Base-by-base conservation (phyloP, 2,888 invertebrate species). In the Volucella zonaria region DNA sequence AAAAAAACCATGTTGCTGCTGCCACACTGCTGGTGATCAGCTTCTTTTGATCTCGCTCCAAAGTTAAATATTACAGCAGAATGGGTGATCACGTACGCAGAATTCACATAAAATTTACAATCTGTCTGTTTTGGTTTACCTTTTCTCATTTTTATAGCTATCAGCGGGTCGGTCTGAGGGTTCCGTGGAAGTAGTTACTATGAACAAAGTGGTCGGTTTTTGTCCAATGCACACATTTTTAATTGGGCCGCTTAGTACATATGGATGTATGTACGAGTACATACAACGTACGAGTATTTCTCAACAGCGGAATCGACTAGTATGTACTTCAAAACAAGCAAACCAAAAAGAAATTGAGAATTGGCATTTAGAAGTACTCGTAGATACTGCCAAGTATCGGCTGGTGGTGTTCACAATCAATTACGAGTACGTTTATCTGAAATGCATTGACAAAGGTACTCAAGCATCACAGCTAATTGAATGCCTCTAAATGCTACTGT, bases 81-180 rank as follows among this genome's bases (percentile, higher is more conserved):
- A 91, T 90, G 91, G 91, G 91, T 90, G 91, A 91, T 90, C 91
- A 91, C 91, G 91, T 90, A 90, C 88, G 85, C 85, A 85, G 81
- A 85, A 85, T 85, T 85, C 85, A 80, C 85, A 85, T 85, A 81
- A 85, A 80, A 85, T 85, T 85, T 85, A 85, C 76, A 85, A 85
- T 85, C 80, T 81, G 78, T 83, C 82, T 83, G 76, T 81, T 85
- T 85, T 81, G 85, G 76, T 85, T 81, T 85, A 73, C 85, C 80
- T 80, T 40, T 75, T 81, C 62, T 81, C 81, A 81, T 67, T 81
- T 85, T 85, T 85, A 81, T 85, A 67, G 76, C 58, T 81, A 85
- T 85, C 80, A 76, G 71, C 31, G 54, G 14, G 67, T 62, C 12
- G 14, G 42, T 70, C 64, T 45, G 75, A 71, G 71, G 64, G 74